phyloP scores from a whole-genome alignment of 2,888 invertebrate genomes.

The Microchrysa polita region DNA sequence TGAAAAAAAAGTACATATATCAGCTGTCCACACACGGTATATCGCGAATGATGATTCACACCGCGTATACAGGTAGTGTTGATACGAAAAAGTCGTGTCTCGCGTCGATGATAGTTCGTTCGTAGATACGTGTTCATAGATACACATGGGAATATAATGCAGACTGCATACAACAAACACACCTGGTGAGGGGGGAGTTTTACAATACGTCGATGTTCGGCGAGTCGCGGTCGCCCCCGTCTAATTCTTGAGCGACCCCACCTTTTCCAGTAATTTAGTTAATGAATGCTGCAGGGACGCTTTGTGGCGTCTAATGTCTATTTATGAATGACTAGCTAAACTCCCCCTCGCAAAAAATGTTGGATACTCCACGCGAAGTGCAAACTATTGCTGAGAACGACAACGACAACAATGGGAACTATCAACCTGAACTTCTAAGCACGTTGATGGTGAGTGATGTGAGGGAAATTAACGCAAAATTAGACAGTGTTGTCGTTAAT shows the following conservation, averaged over 20 bases:
- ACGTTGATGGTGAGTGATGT: not conserved
- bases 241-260: conserved; percentile 30
- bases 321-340: too few relatives aligned
- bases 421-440: conserved; percentile 5
- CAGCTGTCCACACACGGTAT: conserved; percentile 38
- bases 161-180: conserved; percentile 22
- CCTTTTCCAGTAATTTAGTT: conserved; percentile 24
- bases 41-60: conserved; percentile 41
- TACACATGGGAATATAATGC: conserved; percentile 22
- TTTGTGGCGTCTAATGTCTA: conserved; percentile 16
- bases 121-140: not conserved
- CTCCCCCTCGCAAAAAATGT: conserved; percentile 12
- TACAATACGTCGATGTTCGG: too few relatives aligned
- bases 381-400: conserved; percentile 30
- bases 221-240: conserved; percentile 16
- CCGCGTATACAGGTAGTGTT: conserved; percentile 25
- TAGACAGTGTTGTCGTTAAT: conserved; percentile 31
- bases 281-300: conserved; percentile 32
- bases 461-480: not conserved
- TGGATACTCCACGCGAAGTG: conserved; percentile 12
- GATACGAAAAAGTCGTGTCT: too few relatives aligned
- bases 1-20: conserved; percentile 11
- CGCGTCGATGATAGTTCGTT: not conserved
- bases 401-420: conserved; percentile 29
- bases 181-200: conserved; percentile 41